Percentiles rank a stretch among this genome's conserved stretches.
Conservation (phyloP, 1,140 invertebrate genomes). For the Cotesia chilonis region DNA sequence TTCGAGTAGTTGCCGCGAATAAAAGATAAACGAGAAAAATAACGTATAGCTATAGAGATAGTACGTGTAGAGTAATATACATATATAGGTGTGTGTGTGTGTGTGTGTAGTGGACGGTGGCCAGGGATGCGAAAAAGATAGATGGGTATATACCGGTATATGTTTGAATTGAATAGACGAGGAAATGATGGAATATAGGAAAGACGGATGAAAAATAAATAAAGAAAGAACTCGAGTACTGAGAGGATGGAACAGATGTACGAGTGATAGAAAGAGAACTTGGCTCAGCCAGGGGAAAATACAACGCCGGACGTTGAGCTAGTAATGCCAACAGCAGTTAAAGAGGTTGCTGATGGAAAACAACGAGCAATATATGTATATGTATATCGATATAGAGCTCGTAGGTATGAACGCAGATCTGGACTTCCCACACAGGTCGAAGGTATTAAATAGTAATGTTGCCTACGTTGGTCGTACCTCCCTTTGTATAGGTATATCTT, state of each 20-base stretch:
- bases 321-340: constrained; percentile 1
- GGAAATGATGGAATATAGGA: constrained; percentile 42
- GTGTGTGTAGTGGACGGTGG: neutral
- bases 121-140: neutral
- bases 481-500: neutral
- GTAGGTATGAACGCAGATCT: constrained; percentile 6
- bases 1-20: constrained; percentile 50
- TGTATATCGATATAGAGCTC: neutral
- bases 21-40: constrained; percentile 35
- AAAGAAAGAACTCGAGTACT: constrained; percentile 11
- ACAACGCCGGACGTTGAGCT: neutral
- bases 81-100: neutral
- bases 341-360: constrained; percentile 11
- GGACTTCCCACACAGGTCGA: constrained; percentile 17
- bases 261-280: constrained; percentile 39
- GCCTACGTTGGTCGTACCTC: constrained; percentile 13
- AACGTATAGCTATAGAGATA: constrained; percentile 22
- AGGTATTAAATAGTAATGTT: constrained; percentile 16
- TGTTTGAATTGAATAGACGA: constrained; percentile 26
- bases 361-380: neutral
- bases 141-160: constrained; percentile 1
- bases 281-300: constrained; percentile 32
- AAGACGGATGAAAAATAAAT: constrained; percentile 11
- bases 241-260: constrained; percentile 9
- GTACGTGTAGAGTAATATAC: neutral